phyloP scores from a whole-genome alignment of 2,888 invertebrate genomes.

The Melolontha melolontha region DNA sequence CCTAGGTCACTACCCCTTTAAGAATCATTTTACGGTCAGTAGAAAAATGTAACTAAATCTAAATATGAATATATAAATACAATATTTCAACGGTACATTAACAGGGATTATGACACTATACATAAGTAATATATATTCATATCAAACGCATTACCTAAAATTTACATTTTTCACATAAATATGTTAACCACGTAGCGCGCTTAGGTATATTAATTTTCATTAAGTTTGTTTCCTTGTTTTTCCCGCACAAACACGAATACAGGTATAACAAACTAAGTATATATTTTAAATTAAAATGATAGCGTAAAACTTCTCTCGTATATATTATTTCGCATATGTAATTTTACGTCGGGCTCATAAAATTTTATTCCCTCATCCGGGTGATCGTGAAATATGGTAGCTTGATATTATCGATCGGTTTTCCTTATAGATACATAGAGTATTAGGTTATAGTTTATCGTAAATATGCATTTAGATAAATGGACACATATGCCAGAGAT shows the following conservation, averaged over 20 bases:
- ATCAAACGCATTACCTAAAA: no score
- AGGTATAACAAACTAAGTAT: not conserved
- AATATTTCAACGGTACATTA: no score
- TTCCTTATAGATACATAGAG: constrained; percentile 32
- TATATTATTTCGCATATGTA: constrained; percentile 32
- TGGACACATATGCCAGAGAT: constrained; percentile 19
- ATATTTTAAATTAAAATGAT: constrained; percentile 23
- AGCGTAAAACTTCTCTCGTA: constrained; percentile 3
- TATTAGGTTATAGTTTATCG: constrained; percentile 36
- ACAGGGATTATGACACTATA: no score
- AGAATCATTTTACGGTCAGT: no score
- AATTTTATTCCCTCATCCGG: constrained; percentile 25
- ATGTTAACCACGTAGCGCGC: no score
- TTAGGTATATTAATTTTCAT: not conserved
- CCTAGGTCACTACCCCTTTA: no score
- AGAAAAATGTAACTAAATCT: no score
- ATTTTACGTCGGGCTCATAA: constrained; percentile 27
- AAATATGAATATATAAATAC: no score
- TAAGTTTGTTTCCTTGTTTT: not conserved
- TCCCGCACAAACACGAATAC: not conserved
- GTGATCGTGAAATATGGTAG: constrained; percentile 17
- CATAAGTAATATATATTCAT: no score
- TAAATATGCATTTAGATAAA: constrained; percentile 35
- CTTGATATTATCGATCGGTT: constrained; percentile 36
- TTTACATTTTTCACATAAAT: no score